phyloP scores from a whole-genome alignment of 2,113 vertebrate genomes.

The Talpa occidentalis region DNA sequence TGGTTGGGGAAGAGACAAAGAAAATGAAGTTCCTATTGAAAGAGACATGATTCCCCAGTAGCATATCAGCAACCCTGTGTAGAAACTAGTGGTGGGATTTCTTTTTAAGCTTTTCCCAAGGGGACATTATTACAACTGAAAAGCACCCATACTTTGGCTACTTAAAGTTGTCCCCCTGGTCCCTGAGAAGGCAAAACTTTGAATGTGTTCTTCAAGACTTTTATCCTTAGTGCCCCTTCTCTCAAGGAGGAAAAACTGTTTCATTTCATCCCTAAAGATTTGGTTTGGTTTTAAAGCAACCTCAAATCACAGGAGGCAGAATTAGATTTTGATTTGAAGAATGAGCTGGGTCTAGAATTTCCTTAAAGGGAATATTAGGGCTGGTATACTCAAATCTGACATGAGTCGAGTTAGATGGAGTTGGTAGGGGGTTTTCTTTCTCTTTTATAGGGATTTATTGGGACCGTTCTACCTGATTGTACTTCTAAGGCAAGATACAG shows the following conservation, averaged over 20 bases:
- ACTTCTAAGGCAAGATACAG: neutral
- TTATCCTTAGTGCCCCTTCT: neutral
- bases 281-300: constrained; percentile 41
- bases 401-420: neutral
- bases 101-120: neutral
- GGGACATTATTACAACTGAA: neutral
- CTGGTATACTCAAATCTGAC: neutral
- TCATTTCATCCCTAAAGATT: neutral
- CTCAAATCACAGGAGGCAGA: constrained; percentile 15
- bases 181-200: constrained; percentile 10
- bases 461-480: neutral
- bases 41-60: neutral
- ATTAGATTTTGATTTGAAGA: constrained; percentile 36
- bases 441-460: neutral
- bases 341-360: neutral
- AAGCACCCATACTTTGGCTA: neutral
- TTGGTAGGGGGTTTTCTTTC: neutral
- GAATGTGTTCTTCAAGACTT: neutral
- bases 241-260: constrained; percentile 21
- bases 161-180: neutral
- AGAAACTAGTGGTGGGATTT: neutral
- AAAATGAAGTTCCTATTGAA: constrained; percentile 53
- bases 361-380: neutral
- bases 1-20: neutral
- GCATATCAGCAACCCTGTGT: neutral